Percentiles rank a stretch among this genome's conserved stretches.
Evolutionary conservation across 2,888 invertebrate genomes (phyloP).

Genomic region (Myopa testacea): DNA sequence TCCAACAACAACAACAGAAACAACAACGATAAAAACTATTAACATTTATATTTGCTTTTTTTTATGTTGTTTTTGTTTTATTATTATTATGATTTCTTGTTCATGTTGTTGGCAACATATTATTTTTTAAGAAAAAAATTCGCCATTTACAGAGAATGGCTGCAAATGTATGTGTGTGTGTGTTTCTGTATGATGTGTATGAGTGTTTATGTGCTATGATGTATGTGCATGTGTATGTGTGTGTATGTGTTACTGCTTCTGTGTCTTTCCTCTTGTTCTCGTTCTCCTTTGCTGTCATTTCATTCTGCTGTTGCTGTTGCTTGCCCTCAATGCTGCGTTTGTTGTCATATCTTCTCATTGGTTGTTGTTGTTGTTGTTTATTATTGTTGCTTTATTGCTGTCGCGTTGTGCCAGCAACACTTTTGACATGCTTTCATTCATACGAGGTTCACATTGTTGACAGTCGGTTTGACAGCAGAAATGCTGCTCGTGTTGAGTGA

Average conservation of each 20-base stretch:
- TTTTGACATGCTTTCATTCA: conserved; percentile 10
- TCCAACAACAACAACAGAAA: not conserved
- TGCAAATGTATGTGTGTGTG: too few relatives aligned
- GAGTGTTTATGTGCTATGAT: too few relatives aligned
- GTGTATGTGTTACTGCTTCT: too few relatives aligned
- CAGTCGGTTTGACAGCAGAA: not conserved
- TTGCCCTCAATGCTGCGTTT: not conserved
- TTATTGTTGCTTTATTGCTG: not conserved
- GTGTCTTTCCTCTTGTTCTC: not conserved
- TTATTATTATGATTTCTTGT: too few relatives aligned
- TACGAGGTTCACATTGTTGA: not conserved
- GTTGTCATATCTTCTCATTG: not conserved
- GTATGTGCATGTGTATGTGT: too few relatives aligned
- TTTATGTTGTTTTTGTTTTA: not conserved
- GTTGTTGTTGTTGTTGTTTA: conserved; percentile 2
- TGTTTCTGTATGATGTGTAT: too few relatives aligned
- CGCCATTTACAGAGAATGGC: too few relatives aligned
- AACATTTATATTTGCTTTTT: not conserved
- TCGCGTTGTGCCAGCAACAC: not conserved
- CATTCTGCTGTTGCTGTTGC: not conserved
- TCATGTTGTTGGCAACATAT: too few relatives aligned
- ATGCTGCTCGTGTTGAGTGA: not conserved
- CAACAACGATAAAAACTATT: not conserved
- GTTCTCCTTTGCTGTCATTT: not conserved
- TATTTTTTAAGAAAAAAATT: not conserved